Base-by-base conservation (phyloP, 2,797 vertebrate species). In the Holocentrus rufus region DNA sequence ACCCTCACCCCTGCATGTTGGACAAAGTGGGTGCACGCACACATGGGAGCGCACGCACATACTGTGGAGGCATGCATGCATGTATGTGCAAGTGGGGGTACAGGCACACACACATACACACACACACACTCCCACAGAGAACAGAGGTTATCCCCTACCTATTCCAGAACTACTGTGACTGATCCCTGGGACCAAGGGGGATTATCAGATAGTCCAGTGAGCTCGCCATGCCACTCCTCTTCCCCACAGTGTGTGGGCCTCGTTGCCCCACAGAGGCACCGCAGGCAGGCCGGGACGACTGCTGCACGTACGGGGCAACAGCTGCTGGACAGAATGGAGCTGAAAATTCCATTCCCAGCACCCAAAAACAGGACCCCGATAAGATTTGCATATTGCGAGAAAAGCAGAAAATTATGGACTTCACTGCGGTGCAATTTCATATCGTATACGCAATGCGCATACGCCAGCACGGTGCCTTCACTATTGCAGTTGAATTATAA, bases 191-290 rank as follows among this genome's bases (percentile, higher is more conserved):
- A 69, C 69, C 72, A 77, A 30, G 53, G 5, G 59, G 65, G 74
- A 79, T 83, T 83, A 77, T 13, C n/a, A 77, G 72, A 74, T 50
- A 63, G 74, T 72, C 69, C 73, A n/a, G 65, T 17, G 60, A 77
- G 69, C 50, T 67, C 2, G n/a, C 47, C 36, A 46, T 76, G 79
- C 74, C 81, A 79, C 65, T 69, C 77, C 65, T 70, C 72, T 67
- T 85, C 70, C 49, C 62, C 68, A 1, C 78, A 72, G 76, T 87
- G 87, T 89, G 85, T 85, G 86, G 88, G 83, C 81, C 1, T 54
- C 25, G 61, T 78, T 79, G 78, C 81, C 69, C 74, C 71, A 65
- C 46, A 61, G 65, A 79, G 63, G 58, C 66, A 64, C 72, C 20
- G 8, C 79, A 74, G 81, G 65, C 67, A 63, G 54, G 47, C 36